Evolutionary conservation across 2,797 vertebrate genomes (phyloP), one percentile per base, ranked within the genome.

Genomic region (Sorex maritimensis): DNA sequence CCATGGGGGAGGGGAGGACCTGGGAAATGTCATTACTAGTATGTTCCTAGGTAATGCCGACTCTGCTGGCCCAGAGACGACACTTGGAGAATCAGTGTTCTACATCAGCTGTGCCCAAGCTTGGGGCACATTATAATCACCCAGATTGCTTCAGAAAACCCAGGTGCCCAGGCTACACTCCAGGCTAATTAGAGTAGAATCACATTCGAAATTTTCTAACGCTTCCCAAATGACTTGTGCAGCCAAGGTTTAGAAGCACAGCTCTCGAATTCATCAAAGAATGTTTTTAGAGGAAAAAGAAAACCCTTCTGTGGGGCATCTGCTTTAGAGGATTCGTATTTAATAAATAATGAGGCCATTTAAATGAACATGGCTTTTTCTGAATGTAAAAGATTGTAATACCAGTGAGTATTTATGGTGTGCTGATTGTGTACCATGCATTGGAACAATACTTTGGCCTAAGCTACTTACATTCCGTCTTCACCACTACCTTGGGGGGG

Each of bases 281-380:
- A 68, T 52, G 26, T 44, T 81, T 81, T 65, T 63, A 83, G 52
- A 69, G 73, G 71, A 67, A 28, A 67, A 28, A 67, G 52, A 86
- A 81, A 92, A 55, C 3, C 52, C 49, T 86, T 88, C 79, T 88
- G 88, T 55, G 49, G 55, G 26, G 8, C 23, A 77, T 68, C 68
- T 49, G 24, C 34, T 67, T 69, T 41, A 67, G 69, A 86, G 41
- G 41, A 89, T 81, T 82, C 34, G 15, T 44, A 24, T 88, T 90
- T 92, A 63, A 88, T 82, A 90, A 77, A 68, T 84, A 83, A 90
- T 58, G 41, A 93, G 2, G 14, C 67, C 24, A 74, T 72, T 92
- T 81, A 80, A 67, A 46, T 80, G 65, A 89, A 52, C 19, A 14
- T 24, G 46, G 7, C 30, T 61, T n/a, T 26, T 67, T 52, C 49